Conservation (phyloP, 2,113 vertebrate species). For the Pyrgilauda ruficollis region DNA sequence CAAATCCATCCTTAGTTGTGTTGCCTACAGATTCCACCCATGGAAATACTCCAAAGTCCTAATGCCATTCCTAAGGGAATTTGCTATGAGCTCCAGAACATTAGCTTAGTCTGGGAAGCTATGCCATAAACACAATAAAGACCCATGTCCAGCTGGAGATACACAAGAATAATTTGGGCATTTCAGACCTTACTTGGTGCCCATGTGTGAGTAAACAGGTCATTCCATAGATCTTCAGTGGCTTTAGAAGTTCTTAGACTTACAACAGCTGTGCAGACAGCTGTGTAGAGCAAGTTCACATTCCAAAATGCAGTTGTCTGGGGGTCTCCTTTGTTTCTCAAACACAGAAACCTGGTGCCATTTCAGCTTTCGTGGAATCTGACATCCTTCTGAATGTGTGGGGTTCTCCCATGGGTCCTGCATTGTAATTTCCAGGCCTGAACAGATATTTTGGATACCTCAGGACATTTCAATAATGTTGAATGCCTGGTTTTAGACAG, state of each 20-base stretch:
- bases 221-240: background rate
- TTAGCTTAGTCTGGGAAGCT: background rate
- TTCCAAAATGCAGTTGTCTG: background rate
- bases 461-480: background rate
- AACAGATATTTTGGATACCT: background rate
- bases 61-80: background rate
- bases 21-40: background rate
- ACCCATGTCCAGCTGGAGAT: fast-evolving
- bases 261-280: background rate
- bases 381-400: background rate
- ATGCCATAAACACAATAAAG: background rate
- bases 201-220: background rate
- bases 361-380: background rate
- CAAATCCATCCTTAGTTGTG: background rate
- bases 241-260: background rate
- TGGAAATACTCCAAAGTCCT: background rate
- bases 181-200: background rate
- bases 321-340: background rate
- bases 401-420: background rate
- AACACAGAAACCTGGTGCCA: background rate
- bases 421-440: background rate
- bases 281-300: background rate
- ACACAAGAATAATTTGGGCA: background rate
- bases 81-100: background rate
- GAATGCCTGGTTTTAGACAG: background rate